Base-by-base conservation (phyloP, 2,888 invertebrate genomes). In the Onchidella celtica region DNA sequence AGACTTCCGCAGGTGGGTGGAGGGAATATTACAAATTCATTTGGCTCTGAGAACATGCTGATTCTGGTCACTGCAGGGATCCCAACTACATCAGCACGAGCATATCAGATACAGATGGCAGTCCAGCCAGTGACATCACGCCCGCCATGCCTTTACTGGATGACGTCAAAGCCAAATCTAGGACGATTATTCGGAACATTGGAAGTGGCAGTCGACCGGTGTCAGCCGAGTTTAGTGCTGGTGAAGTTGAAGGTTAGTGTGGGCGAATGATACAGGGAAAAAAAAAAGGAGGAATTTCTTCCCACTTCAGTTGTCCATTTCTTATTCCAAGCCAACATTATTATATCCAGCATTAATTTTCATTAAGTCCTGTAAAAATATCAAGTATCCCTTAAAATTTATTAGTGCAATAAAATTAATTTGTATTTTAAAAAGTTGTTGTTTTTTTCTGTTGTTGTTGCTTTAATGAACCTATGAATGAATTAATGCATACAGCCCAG, bases 111-210 rank as follows among this genome's bases (percentile, higher is more conserved):
- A 88, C 89, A 0, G 90, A 89, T 80, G 87, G 86, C 36, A 91
- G 89, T 81, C 89, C 90, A 3, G 89, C 90, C 6, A 85, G 85
- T 82, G 89, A 89, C 78, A 89, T 92, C 90, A 93, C 94, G 6
- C 94, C 95, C 21, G 95, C 95, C 27, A 95, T 95, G 95, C 95
- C 95, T 27, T 91, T 95, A 68, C 92, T 95, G 82, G 94, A 94
- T 66, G 95, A 95, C 90, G 94, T 95, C 93, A 95, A 94, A 59
- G 94, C 94, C 63, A 92, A 94, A 77, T 95, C 95, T 36, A 90
- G 95, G 83, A 94, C 94, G 82, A 91, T 91, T 55, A 88, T 93
- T 66, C 91, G 92, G 55, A 91, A 90, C 73, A 90, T 90, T 65
- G 91, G 91, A 61, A 88, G 88, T 74, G 89, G 90, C 55, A 89